Conservation (phyloP, 2,888 invertebrate genomes). For the Serripes groenlandicus region DNA sequence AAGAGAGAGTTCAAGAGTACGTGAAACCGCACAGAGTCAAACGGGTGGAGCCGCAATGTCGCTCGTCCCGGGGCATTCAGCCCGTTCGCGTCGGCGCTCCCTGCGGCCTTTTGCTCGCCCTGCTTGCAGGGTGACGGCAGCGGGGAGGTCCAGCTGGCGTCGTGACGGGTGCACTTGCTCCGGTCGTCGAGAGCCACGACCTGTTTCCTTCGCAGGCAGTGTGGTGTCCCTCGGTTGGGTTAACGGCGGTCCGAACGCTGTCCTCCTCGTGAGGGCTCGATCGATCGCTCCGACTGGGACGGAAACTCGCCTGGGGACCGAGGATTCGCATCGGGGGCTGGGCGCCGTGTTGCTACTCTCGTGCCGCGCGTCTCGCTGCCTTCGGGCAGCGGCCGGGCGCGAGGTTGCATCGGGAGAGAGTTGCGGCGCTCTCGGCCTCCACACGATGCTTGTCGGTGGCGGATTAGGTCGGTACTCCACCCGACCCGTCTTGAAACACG, state of each 20-base stretch:
- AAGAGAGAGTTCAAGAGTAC: slow-evolving; percentile 90
- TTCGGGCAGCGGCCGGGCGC: slow-evolving; percentile 46
- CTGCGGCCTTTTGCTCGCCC: slow-evolving; percentile 60
- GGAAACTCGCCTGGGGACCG: too few species aligned
- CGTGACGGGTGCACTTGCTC: slow-evolving; percentile 84
- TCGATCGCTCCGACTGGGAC: too few species aligned
- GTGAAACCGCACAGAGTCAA: slow-evolving; percentile 88
- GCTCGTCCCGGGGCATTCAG: slow-evolving; percentile 52
- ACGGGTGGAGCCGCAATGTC: slow-evolving; percentile 84
- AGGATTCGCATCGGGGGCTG: too few species aligned
- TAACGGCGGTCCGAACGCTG: slow-evolving; percentile 31
- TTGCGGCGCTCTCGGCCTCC: slow-evolving; percentile 10
- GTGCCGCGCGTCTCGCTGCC: slow-evolving; percentile 31
- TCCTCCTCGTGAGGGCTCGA: too few species aligned
- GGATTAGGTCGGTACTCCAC: slow-evolving; percentile 69
- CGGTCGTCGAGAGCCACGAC: slow-evolving; percentile 73
- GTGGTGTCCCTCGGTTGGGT: slow-evolving; percentile 27
- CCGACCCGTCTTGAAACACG: slow-evolving; percentile 93
- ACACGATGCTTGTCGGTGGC: slow-evolving; percentile 7
- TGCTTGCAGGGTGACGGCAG: neutral
- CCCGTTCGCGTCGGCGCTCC: neutral
- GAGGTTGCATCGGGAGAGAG: slow-evolving; percentile 40
- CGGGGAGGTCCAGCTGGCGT: slow-evolving; percentile 86
- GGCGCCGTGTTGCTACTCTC: too few species aligned
- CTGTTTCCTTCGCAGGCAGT: slow-evolving; percentile 37